phyloP scores from a whole-genome alignment of 2,113 vertebrate species.

The Leptobrachium ailaonicum region DNA sequence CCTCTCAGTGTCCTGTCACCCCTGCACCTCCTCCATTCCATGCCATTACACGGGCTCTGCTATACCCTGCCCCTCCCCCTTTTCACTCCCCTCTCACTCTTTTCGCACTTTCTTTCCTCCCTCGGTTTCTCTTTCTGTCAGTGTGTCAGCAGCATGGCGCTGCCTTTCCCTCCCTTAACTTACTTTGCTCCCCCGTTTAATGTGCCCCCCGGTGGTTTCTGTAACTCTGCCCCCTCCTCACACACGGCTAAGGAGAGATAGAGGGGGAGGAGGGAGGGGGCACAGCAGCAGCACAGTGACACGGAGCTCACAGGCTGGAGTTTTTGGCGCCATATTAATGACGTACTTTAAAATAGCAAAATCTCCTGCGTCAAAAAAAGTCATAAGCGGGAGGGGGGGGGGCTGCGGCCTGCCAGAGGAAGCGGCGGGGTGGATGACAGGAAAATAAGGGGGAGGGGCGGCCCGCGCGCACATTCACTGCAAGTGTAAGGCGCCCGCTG shows the following conservation, averaged over 20 bases:
- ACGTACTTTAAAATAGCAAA: slow-evolving; percentile 95
- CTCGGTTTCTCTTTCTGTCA: background rate
- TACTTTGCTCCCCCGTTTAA: slow-evolving; percentile 31
- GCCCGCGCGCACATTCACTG: background rate
- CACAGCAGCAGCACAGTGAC: background rate
- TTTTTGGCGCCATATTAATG: slow-evolving; percentile 99
- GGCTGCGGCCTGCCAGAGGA: background rate
- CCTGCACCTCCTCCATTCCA: slow-evolving; percentile 43
- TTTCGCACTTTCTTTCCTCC: slow-evolving; percentile 45
- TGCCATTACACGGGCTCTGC: slow-evolving; percentile 25
- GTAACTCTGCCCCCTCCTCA: background rate
- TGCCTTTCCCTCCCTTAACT: slow-evolving; percentile 10
- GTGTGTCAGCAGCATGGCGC: too few relatives aligned
- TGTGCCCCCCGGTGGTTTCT: slow-evolving; percentile 1
- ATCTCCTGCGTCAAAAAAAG: slow-evolving; percentile 80
- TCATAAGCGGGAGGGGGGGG: slow-evolving; percentile 51
- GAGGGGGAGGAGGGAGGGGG: too few relatives aligned
- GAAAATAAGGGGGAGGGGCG: too few relatives aligned
- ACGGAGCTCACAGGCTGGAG: slow-evolving; percentile 65
- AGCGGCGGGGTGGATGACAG: too few relatives aligned
- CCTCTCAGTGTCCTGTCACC: slow-evolving; percentile 38
- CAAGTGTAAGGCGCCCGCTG: background rate
- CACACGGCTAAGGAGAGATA: background rate
- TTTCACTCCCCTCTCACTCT: slow-evolving; percentile 14
- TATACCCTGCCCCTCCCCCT: slow-evolving; percentile 20